These are phyloP conservation scores for Daktulosphaira vitifoliae DNA, from an alignment of 1,140 invertebrate species.

Conservation along the genomic window DNA sequence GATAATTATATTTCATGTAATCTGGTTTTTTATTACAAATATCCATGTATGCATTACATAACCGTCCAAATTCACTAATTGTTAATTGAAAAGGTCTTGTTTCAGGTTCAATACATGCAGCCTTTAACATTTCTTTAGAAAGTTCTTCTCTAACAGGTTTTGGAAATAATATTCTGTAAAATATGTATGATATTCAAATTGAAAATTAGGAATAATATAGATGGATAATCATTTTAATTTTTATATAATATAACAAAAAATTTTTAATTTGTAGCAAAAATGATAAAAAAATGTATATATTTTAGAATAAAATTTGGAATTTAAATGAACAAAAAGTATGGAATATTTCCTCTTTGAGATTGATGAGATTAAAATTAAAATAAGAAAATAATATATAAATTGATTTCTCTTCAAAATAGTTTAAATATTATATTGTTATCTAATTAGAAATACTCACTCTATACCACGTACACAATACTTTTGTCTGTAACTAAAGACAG, in stretches of 20 bases:
- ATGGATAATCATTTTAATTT: neutral
- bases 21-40: conserved; percentile 62
- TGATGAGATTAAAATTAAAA: too few relatives aligned
- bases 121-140: conserved; percentile 56
- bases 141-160: conserved; percentile 55
- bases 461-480: conserved; percentile 67
- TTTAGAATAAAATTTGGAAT: neutral
- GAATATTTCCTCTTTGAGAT: too few relatives aligned
- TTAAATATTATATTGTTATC: neutral
- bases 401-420: neutral
- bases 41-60: conserved; percentile 67
- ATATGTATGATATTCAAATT: too few relatives aligned
- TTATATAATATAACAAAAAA: neutral
- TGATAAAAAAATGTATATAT: neutral
- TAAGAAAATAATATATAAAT: neutral
- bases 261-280: neutral
- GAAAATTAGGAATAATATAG: neutral
- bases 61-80: conserved; percentile 65
- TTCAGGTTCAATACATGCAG: conserved; percentile 63
- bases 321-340: too few relatives aligned
- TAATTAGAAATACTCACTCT: conserved; percentile 43
- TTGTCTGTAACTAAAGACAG: conserved; percentile 78
- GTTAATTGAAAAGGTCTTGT: conserved; percentile 60
- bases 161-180: conserved; percentile 67
- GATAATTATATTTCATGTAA: conserved; percentile 58